Conservation (phyloP, 2,113 vertebrate genomes). For the Anolis sagrei region DNA sequence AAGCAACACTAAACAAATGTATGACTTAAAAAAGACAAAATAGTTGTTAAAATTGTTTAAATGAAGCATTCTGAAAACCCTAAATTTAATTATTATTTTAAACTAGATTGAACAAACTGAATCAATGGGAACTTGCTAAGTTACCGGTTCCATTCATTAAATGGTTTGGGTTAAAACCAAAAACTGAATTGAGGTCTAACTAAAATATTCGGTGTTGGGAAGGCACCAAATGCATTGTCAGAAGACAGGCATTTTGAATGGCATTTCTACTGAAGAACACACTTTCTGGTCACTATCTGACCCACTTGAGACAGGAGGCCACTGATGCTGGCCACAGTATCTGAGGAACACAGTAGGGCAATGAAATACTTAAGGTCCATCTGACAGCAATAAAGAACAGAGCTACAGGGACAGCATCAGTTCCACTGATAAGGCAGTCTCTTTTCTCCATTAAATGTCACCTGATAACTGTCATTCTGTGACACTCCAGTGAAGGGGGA, state of each 20-base stretch:
- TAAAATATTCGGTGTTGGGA: not conserved
- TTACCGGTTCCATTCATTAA: no score
- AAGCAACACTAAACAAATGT: no score
- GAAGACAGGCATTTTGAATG: not conserved
- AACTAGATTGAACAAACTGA: no score
- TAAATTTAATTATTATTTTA: no score
- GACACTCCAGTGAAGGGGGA: not conserved
- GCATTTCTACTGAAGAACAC: not conserved
- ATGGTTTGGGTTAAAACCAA: no score
- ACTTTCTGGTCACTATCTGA: not conserved
- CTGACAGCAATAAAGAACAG: not conserved
- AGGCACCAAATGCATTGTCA: not conserved
- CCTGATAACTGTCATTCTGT: not conserved
- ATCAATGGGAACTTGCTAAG: no score
- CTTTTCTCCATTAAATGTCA: not conserved
- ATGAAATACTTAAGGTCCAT: not conserved
- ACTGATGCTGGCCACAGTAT: not conserved
- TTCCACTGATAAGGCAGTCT: not conserved
- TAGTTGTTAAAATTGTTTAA: no score
- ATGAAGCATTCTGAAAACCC: no score
- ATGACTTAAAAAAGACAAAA: no score
- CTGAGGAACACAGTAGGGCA: not conserved
- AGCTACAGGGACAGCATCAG: not conserved
- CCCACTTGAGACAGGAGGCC: not conserved
- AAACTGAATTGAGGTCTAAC: no score